These are phyloP conservation scores for Biston betularia DNA, from an alignment of 2,888 invertebrate species.

Conservation along the genomic window DNA sequence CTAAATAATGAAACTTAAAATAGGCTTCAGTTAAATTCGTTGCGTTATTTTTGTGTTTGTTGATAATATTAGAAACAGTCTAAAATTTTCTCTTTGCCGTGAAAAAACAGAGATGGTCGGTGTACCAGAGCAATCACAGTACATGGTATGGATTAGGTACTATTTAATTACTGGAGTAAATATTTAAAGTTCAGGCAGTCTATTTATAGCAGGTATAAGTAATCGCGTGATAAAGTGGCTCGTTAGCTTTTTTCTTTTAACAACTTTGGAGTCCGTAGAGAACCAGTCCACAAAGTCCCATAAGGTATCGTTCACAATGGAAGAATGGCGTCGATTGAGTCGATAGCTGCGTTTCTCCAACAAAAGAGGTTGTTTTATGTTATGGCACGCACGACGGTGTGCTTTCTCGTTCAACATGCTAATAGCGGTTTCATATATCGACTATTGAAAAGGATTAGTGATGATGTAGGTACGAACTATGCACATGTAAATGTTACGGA, in stretches of 20 bases:
- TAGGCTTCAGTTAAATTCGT: neutral
- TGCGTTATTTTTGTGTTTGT: too few species aligned
- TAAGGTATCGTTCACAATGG: slow-evolving; percentile 65
- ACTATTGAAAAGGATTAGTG: slow-evolving; percentile 38
- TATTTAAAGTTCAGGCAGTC: slow-evolving; percentile 7
- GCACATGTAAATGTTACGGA: slow-evolving; percentile 42
- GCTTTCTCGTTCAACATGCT: slow-evolving; percentile 51
- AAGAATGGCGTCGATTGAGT: slow-evolving; percentile 57
- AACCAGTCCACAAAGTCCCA: slow-evolving; percentile 53
- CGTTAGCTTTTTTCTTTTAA: slow-evolving; percentile 32
- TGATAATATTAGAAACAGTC: too few species aligned
- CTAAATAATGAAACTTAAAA: neutral
- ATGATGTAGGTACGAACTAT: slow-evolving; percentile 34
- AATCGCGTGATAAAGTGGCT: slow-evolving; percentile 28
- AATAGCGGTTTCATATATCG: slow-evolving; percentile 41
- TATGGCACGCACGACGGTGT: slow-evolving; percentile 73
- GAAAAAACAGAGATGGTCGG: too few species aligned
- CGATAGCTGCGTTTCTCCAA: slow-evolving; percentile 74
- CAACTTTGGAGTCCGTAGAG: slow-evolving; percentile 10
- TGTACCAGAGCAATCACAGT: too few species aligned
- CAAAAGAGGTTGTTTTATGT: slow-evolving; percentile 82
- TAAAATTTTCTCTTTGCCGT: too few species aligned
- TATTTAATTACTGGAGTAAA: neutral
- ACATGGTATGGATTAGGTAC: too few species aligned
- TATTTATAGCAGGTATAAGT: neutral